Evolutionary conservation across 2,888 invertebrate species (phyloP).

Genomic region (Torymus auratus): DNA sequence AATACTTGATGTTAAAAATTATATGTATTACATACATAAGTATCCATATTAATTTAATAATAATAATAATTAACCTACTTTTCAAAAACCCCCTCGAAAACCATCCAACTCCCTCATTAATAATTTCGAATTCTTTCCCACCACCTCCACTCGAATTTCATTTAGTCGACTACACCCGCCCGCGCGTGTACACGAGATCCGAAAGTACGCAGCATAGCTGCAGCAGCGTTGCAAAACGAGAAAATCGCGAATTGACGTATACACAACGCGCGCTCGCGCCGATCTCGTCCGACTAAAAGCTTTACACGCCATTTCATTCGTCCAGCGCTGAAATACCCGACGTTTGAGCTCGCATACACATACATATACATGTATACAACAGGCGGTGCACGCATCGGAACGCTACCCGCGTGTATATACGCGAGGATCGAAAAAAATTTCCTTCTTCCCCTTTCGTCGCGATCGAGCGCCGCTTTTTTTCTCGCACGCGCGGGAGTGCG

Average conservation of each 20-base stretch:
- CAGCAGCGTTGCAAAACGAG: too few species aligned
- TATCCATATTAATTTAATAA: too few species aligned
- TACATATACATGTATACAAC: background rate
- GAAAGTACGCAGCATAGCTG: conserved; percentile 1
- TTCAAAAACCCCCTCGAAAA: too few species aligned
- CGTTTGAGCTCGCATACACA: background rate
- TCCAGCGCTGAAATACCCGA: conserved; percentile 37
- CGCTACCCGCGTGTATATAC: too few species aligned
- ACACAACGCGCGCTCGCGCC: conserved; percentile 19
- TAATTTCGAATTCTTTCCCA: conserved; percentile 18
- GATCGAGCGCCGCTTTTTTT: background rate
- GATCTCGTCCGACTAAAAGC: conserved; percentile 63
- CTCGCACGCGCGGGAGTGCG: background rate
- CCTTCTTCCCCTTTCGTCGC: too few species aligned
- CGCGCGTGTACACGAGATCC: conserved; percentile 26
- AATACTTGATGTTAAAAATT: too few species aligned
- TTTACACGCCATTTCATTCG: conserved; percentile 64
- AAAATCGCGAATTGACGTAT: too few species aligned
- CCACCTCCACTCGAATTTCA: conserved; percentile 28
- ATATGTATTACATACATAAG: too few species aligned
- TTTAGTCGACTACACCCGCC: background rate
- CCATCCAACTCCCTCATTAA: too few species aligned
- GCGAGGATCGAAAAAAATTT: too few species aligned
- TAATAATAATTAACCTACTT: too few species aligned
- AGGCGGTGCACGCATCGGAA: too few species aligned